Base-by-base conservation (phyloP, 2,797 vertebrate genomes). In the Sitta carolinensis region DNA sequence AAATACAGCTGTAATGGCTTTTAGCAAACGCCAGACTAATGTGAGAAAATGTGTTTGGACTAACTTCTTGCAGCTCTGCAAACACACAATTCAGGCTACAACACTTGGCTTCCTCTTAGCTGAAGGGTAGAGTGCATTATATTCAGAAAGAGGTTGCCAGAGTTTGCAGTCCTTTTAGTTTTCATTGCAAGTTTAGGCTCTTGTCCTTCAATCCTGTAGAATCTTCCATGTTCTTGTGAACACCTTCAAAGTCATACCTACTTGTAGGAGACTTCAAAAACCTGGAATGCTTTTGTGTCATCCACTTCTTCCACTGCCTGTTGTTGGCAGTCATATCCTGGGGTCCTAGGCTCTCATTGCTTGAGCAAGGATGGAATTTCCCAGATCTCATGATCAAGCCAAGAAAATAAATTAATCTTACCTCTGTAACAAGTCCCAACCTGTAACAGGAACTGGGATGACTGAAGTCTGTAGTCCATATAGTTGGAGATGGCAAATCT, bases 21-120 rank as follows among this genome's bases (percentile, higher is more conserved):
- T 93, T 95, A 94, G 87, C 51, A 93, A 93, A 93, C 95, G 84
- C 84, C 90, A 90, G 42, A 59, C 85, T 96, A 94, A 94, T 88
- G 84, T 79, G 78, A 84, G 95, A 94, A 91, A 93, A 80, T 91
- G 68, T 68, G 50, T 93, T 70, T 89, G 70, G 42, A 61, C 61
- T 93, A 75, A 85, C 32, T 70, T 86, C 42, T 72, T 58, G n/a
- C 73, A 84, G 66, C 34, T 92, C 50, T 87, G 7, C 64, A 68
- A 86, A 67, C 27, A 62, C 45, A 79, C 64, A 74, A 30, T 32
- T 11, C 48, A 79, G 48, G 73, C 74, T 84, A 63, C 57, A 69
- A 47, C 40, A 26, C 70, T 72, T 81, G 78, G 26, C 68, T 83
- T 84, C 76, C 20, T 80, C 23, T 85, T 80, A 75, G 48, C 76